Base-by-base conservation (phyloP, 1,140 invertebrate species). In the Sminthurinus signatus region DNA sequence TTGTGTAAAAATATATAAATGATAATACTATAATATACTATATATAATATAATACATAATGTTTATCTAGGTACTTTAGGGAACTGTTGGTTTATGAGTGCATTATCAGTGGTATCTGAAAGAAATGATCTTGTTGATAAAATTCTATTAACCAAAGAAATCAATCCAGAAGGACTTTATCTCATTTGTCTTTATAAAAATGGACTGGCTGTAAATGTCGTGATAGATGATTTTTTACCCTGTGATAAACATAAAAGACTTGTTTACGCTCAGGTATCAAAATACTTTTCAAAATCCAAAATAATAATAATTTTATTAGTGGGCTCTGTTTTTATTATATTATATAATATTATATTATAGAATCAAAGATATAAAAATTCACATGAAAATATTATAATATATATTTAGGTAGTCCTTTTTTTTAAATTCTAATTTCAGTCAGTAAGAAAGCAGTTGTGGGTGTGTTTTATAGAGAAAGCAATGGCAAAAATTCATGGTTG, bases 1-100 rank as follows among this genome's bases (percentile, higher is more conserved):
- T n/a, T n/a, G n/a, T n/a, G n/a, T n/a, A n/a, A n/a, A n/a, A n/a
- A n/a, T n/a, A 8, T 39, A 15, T 54, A 31, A 54, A 8, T 54
- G 17, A 19, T 46, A 5, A 36, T 36, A 17, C 8, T 17, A 39
- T n/a, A n/a, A n/a, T n/a, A n/a, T n/a, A n/a, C n/a, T n/a, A n/a
- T n/a, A n/a, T n/a, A n/a, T n/a, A n/a, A n/a, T n/a, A n/a, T n/a
- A n/a, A n/a, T n/a, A n/a, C n/a, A n/a, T n/a, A n/a, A n/a, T n/a
- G n/a, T n/a, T n/a, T n/a, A n/a, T n/a, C n/a, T 74, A 87, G 85
- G 91, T 67, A 86, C 96, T 36, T 80, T 98, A 10, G 96, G 96
- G 56, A 96, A 99, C 78, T 99, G 96, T 78, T 99, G 96, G 96
- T 82, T 99, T 51, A 78, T 98, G 17, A 96, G 91, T 75, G 94